phyloP scores from a whole-genome alignment of 2,888 invertebrate species.

The Brachypterus glaber region DNA sequence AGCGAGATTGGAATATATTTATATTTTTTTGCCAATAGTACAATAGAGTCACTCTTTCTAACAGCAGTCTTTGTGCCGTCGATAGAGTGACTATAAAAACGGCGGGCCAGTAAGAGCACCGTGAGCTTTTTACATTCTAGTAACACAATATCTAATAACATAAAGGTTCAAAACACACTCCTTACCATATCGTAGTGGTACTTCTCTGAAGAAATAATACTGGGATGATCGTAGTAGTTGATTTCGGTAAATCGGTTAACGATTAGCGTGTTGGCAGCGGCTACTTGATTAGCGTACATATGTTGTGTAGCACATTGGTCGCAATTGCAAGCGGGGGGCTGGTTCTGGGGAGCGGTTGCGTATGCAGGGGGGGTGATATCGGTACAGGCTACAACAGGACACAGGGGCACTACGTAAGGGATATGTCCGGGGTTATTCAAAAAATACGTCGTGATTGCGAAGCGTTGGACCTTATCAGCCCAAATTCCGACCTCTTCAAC shows the following conservation, averaged over 20 bases:
- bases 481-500: no score
- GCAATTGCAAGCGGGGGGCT: conserved; percentile 44
- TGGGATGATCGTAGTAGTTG: conserved; percentile 41
- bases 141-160: no score
- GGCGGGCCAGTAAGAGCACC: no score
- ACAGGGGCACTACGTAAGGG: conserved; percentile 43
- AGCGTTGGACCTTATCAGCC: no score
- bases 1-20: no score
- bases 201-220: conserved; percentile 31
- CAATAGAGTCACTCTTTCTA: no score
- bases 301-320: conserved; percentile 48
- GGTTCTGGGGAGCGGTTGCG: conserved; percentile 12
- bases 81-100: no score
- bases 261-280: conserved; percentile 37
- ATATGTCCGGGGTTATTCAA: conserved; percentile 41
- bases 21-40: no score
- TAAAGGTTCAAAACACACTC: no score
- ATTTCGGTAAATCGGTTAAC: conserved; percentile 43
- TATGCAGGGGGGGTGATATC: conserved; percentile 37
- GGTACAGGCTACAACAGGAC: conserved; percentile 37
- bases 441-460: conserved; percentile 42
- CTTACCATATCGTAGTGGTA: conserved; percentile 40
- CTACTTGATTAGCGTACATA: conserved; percentile 33
- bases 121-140: no score
- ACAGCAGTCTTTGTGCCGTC: no score